Conservation (phyloP, 1,140 invertebrate species). For the Ceratoteleas bidentatus region DNA sequence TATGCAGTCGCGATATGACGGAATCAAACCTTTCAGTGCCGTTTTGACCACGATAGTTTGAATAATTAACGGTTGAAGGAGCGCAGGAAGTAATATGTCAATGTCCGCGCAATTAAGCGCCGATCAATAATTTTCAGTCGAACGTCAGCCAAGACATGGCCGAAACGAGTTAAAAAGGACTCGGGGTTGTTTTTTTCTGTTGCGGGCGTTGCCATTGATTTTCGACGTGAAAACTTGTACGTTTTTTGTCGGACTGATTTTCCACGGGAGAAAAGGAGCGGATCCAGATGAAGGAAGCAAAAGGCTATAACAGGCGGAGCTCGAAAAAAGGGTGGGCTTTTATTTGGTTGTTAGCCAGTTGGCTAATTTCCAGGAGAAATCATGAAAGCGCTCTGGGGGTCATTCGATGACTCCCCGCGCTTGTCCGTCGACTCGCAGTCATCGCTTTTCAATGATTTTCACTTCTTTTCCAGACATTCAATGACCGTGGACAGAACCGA, state of each 20-base stretch:
- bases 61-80: slow-evolving; percentile 56
- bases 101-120: slow-evolving; percentile 53
- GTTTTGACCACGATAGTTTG: slow-evolving; percentile 41
- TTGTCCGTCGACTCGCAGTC: slow-evolving; percentile 72
- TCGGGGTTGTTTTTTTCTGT: not conserved
- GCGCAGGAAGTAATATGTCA: slow-evolving; percentile 55
- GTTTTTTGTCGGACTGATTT: slow-evolving; percentile 20
- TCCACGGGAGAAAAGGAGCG: slow-evolving; percentile 15
- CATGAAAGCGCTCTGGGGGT: slow-evolving; percentile 77
- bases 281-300: slow-evolving; percentile 63
- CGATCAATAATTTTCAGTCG: slow-evolving; percentile 52
- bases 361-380: slow-evolving; percentile 81
- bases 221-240: not conserved
- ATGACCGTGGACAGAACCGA: slow-evolving; percentile 75
- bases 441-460: slow-evolving; percentile 81
- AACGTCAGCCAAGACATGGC: slow-evolving; percentile 21
- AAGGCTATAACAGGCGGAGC: slow-evolving; percentile 58
- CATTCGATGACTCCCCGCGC: slow-evolving; percentile 80
- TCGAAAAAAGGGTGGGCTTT: slow-evolving; percentile 67
- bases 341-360: slow-evolving; percentile 81
- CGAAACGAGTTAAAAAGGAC: slow-evolving; percentile 13
- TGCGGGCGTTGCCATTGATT: no score
- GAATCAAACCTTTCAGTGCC: slow-evolving; percentile 44
- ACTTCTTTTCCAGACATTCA: slow-evolving; percentile 79
- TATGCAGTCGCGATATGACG: slow-evolving; percentile 41